Conservation (phyloP, 2,113 vertebrate genomes). For the Etheostoma spectabile region DNA sequence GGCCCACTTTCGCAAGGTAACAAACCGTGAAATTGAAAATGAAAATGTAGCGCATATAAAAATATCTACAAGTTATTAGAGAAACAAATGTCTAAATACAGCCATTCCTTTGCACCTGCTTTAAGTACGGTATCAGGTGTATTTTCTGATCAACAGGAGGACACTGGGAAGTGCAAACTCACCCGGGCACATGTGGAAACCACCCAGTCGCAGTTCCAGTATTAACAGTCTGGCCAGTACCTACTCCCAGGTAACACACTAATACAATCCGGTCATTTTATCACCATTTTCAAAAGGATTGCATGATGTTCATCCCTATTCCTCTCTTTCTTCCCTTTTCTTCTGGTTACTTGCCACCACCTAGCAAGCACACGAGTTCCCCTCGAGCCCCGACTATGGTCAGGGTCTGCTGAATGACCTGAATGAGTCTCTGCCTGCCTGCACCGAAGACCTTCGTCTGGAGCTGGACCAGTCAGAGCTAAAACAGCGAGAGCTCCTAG, state of each 20-base stretch:
- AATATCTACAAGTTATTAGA: neutral
- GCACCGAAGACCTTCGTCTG: slow-evolving; percentile 86
- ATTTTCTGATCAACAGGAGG: slow-evolving; percentile 82
- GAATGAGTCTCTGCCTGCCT: slow-evolving; percentile 73
- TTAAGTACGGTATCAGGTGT: neutral
- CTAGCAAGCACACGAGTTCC: slow-evolving; percentile 88
- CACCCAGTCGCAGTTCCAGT: slow-evolving; percentile 96
- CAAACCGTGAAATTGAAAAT: neutral
- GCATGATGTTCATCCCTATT: neutral
- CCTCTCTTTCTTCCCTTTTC: neutral
- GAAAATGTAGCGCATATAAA: neutral
- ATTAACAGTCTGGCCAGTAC: slow-evolving; percentile 94
- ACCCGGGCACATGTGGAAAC: slow-evolving; percentile 91
- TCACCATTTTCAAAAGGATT: neutral
- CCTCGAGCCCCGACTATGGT: slow-evolving; percentile 88
- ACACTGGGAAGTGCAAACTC: slow-evolving; percentile 87
- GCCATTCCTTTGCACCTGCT: neutral
- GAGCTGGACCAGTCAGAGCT: slow-evolving; percentile 94
- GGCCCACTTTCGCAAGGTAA: slow-evolving; percentile 97
- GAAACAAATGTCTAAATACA: neutral
- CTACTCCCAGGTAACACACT: slow-evolving; percentile 89
- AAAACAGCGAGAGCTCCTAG: slow-evolving; percentile 86
- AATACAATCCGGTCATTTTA: slow-evolving; percentile 9
- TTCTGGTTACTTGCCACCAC: slow-evolving; percentile 15
- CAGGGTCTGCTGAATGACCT: slow-evolving; percentile 86